Evolutionary conservation across 2,797 vertebrate species (phyloP), one percentile per base, ranked within the genome.

Genomic region (Danio jaintianensis): DNA sequence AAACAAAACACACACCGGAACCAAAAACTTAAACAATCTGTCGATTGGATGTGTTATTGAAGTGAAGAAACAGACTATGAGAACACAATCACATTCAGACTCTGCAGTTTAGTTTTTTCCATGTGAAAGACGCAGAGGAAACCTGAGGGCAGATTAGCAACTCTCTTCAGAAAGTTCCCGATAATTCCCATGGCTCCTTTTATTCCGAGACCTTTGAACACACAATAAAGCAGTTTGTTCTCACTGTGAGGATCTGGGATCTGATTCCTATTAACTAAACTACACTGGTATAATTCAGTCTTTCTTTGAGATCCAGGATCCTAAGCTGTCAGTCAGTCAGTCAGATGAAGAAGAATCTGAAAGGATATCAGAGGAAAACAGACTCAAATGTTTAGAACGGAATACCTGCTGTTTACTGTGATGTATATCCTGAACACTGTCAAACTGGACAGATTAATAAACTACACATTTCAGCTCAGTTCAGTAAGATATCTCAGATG

Each of bases 81-180:
- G 45, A 59, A 70, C 43, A 62, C 7, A 22, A 40, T 50, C 66
- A 71, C 20, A 61, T 52, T 79, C 15, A 62, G 66, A 50, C 11
- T 68, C n/a, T 62, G 29, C n/a, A 42, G 36, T 52, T 16, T 15
- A 38, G 12, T 56, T 12, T 78, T 62, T 71, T 71, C 67, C 40
- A 40, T 47, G 61, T 48, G 22, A 40, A 38, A 52, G 29, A 71
- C 2, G 59, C 56, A 47, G 68, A 56, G 69, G 59, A 55, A 72
- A 73, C 78, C 69, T 15, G 22, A 55, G 50, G 78, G 69, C 50
- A 80, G 61, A 80, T 80, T 55, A 80, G 50, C 50, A 80, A 42
- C 58, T 45, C 68, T 43, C 20, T 43, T 47, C 40, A 79, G 18
- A 78, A 61, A 38, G 61, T 56, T 80, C 68, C 69, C 47, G 52